Evolutionary conservation across 2,797 vertebrate genomes (phyloP).

Genomic region (Hyperoplus lanceolatus): DNA sequence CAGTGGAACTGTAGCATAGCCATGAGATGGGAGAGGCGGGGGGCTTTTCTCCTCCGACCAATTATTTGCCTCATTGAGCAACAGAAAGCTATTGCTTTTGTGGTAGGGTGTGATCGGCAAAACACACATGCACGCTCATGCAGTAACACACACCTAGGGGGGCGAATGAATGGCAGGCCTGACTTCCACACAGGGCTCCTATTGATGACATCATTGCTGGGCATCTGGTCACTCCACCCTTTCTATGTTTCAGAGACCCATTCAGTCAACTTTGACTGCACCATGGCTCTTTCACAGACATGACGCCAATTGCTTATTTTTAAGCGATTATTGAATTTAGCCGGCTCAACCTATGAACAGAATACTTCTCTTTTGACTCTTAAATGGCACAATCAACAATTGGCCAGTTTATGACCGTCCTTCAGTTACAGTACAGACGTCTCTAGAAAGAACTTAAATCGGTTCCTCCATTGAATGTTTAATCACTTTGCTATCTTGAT

Average conservation of each 20-base stretch:
- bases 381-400: constrained; percentile 43
- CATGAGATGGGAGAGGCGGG: constrained; percentile 37
- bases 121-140: constrained; percentile 45
- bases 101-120: constrained; percentile 68
- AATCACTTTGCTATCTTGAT: constrained; percentile 32
- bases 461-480: constrained; percentile 14
- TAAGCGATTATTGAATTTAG: constrained; percentile 72
- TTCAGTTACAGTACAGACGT: constrained; percentile 19
- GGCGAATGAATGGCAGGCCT: constrained; percentile 78
- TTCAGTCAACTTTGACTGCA: constrained; percentile 58
- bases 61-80: constrained; percentile 52
- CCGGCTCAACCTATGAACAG: constrained; percentile 44
- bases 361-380: constrained; percentile 51
- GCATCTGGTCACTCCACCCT: constrained; percentile 80
- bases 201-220: constrained; percentile 85
- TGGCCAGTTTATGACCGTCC: constrained; percentile 28
- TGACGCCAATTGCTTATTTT: constrained; percentile 75
- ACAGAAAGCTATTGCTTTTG: constrained; percentile 51
- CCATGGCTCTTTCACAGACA: constrained; percentile 71
- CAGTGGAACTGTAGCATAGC: constrained; percentile 58
- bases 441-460: constrained; percentile 18
- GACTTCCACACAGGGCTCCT: constrained; percentile 82
- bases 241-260: constrained; percentile 76
- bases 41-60: constrained; percentile 25
- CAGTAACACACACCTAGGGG: constrained; percentile 70